Base-by-base conservation (phyloP, 2,113 vertebrate genomes). In the Nansenia antarctica region DNA sequence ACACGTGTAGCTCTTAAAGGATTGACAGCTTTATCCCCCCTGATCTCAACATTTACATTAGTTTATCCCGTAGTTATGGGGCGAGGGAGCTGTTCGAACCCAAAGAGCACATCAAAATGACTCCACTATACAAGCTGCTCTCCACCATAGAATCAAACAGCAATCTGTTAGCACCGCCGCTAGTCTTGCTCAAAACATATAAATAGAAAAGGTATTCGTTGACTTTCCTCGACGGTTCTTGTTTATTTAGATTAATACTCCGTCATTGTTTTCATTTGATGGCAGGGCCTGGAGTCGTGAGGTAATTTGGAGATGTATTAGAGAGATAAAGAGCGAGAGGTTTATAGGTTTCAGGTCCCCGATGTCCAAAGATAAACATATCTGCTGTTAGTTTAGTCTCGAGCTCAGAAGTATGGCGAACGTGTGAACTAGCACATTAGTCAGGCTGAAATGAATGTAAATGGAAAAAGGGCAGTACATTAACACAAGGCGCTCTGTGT, bases 311-410 rank as follows among this genome's bases (percentile, higher is more conserved):
- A 80, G 79, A 85, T 86, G 63, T 62, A 65, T 73, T 72, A 65
- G 26, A 54, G 59, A 74, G 79, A 81, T 81, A 82, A 86, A 64
- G 72, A 65, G 55, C 45, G 5, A 59, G n/a, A 59, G 58, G 69
- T 88, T 77, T 86, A 78, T 71, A 71, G 70, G 60, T 73, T 69
- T 66, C 72, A 3, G 80, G 73, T 86, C 84, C 81, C 82, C 20
- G n/a, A 31, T 30, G 77, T 62, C 59, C 71, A 14, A 75, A 77
- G 14, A 74, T 83, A 85, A 89, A 87, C 78, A 85, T 65, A 24
- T 59, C 47, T 69, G 45, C 62, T 74, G 74, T 80, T 73, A 77
- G 76, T 86, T 85, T 85, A 86, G 86, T 85, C 83, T 88, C 60
- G 37, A 54, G 37, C 55, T 20, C 65, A 54, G 49, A 65, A 58